Conservation (phyloP, 2,113 vertebrate genomes). For the Pungitius pungitius region DNA sequence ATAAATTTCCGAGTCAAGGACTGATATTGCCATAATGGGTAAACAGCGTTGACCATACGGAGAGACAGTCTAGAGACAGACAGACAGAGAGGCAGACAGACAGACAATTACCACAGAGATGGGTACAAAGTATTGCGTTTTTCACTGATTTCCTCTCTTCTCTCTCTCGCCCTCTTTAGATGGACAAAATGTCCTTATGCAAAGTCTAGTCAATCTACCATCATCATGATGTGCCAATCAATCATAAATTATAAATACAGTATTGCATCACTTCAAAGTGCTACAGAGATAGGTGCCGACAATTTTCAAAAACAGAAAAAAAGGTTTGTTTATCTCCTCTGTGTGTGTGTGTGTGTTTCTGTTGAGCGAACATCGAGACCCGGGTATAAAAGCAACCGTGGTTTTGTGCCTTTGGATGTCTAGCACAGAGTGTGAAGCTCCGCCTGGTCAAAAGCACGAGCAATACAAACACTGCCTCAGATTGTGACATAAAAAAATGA, state of each 20-base stretch:
- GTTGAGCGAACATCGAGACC: slow-evolving; percentile 8
- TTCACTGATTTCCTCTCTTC: slow-evolving; percentile 62
- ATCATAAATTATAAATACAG: slow-evolving; percentile 73
- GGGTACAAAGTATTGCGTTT: slow-evolving; percentile 85
- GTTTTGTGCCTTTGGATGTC: slow-evolving; percentile 59
- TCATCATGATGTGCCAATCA: slow-evolving; percentile 73
- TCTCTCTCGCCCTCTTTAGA: slow-evolving; percentile 24
- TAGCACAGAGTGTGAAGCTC: slow-evolving; percentile 48
- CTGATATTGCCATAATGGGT: slow-evolving; percentile 77
- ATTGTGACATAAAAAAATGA: slow-evolving; percentile 11
- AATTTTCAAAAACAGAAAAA: slow-evolving; percentile 62
- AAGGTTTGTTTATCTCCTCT: slow-evolving; percentile 20
- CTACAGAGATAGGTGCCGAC: slow-evolving; percentile 77
- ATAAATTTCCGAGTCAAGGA: slow-evolving; percentile 64
- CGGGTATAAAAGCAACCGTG: slow-evolving; percentile 30
- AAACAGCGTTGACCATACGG: slow-evolving; percentile 67
- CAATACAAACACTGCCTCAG: slow-evolving; percentile 22
- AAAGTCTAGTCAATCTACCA: slow-evolving; percentile 53
- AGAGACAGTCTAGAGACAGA: slow-evolving; percentile 48
- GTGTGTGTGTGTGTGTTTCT: slow-evolving; percentile 21
- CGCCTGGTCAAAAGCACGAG: slow-evolving; percentile 31
- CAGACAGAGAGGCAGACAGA: slow-evolving; percentile 10
- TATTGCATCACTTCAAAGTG: slow-evolving; percentile 86
- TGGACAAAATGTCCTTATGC: slow-evolving; percentile 48
- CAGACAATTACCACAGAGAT: slow-evolving; percentile 45